Evolutionary conservation across 2,888 invertebrate species (phyloP), one percentile per base, ranked within the genome.

Genomic region (Strigamia crassipes): DNA sequence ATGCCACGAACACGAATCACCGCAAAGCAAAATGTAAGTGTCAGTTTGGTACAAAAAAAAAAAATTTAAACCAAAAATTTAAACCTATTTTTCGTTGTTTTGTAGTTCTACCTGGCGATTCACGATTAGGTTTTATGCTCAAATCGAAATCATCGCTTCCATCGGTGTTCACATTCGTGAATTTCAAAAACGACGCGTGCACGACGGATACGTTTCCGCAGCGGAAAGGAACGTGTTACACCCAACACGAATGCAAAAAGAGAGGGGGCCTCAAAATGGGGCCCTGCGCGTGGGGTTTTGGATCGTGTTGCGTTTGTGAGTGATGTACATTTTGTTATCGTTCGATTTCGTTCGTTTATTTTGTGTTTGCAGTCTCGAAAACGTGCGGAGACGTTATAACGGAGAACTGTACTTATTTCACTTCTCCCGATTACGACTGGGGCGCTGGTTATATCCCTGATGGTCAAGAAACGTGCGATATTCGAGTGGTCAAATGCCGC

Each of bases 351-450:
- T 38, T n/a, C n/a, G 6, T 9, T 38, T 38, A 38, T 38, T 38
- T 38, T 38, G 1, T 38, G 10, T 79, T 66, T 78, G 1, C 87
- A 95, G 95, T 94, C 87, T 91, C 94, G 86, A 92, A 92, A 66
- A 92, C 93, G 0, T 96, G 96, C 85, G 95, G 94, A 0, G 93
- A 93, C 80, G 91, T 92, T 0, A 92, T 93, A 0, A 90, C 91
- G 0, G 93, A 94, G 86, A 96, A 96, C 86, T 93, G 93, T 0
- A 95, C 95, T 0, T 94, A 95, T 86, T 96, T 96, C 87, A 94
- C 95, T 0, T 95, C 95, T 87, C 90, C 91, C 1, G 93, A 93
- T 83, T 94, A 94, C 88, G 81, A 81, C 0, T 81, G 81, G 81
- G 81, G 81, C 3, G 6, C 21, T 21, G 23, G 27, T 23, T 81